Evolutionary conservation across 2,113 vertebrate genomes (phyloP), one percentile per base, ranked within the genome.

Genomic region (Potamarius usumacintae): DNA sequence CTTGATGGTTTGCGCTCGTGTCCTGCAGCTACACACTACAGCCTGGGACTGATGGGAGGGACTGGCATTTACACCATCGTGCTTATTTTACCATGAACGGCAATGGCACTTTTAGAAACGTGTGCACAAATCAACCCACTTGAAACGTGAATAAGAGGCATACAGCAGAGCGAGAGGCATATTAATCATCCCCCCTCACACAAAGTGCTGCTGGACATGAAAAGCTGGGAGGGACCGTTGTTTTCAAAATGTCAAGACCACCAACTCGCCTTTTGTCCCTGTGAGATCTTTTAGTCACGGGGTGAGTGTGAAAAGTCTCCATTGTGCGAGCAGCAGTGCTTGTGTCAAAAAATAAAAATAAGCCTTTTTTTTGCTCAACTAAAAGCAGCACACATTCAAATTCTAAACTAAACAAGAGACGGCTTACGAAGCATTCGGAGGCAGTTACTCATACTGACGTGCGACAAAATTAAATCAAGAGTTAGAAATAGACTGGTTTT

Each of bases 171-270:
- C 80, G 67, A 60, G 81, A 86, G 77, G 72, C 58, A 11, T 82
- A 85, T 86, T 60, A 79, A 60, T 88, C 62, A 84, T 82, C 87
- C 90, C 15, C 74, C 78, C 62, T 30, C 30, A 30, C 77, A 86
- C 80, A 76, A 52, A 8, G 50, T 55, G 88, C 77, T 87, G 50
- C 30, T 52, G 76, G 42, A 62, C 63, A 83, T 65, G 52, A 72
- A 84, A 79, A 74, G 83, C 60, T 83, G n/a, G 30, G 69, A 85
- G 85, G 20, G 74, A 52, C 88, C 78, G 86, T 57, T 72, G 20
- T 67, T 87, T 85, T 85, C 85, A 87, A 67, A 89, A 87, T 86
- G 85, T 91, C 84, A 88, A 65, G 4, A 90, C 86, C 67, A 82
- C 83, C 42, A 63, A 71, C 76, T 87, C 52, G 25, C 89, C 57